Evolutionary conservation across 2,888 invertebrate genomes (phyloP).

Genomic region (Polylopha cassiicola): DNA sequence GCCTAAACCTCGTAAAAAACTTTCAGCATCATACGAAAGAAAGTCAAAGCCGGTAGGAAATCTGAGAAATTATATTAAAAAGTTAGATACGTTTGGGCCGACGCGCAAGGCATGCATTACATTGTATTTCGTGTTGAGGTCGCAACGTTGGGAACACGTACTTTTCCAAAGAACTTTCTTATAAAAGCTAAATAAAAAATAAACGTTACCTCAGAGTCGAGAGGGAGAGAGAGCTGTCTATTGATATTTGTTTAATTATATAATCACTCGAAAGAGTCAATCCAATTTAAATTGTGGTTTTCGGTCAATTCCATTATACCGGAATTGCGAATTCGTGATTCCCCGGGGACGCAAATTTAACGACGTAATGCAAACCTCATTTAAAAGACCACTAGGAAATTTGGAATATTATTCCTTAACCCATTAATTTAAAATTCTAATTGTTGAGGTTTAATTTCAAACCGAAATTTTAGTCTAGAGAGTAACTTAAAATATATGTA

Average conservation of each 20-base stretch:
- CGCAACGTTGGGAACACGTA: no score
- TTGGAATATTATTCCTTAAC: conserved; percentile 11
- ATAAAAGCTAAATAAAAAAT: no score
- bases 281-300: conserved; percentile 21
- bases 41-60: conserved; percentile 17
- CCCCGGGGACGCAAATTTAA: conserved; percentile 14
- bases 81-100: conserved; percentile 17
- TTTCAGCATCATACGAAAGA: conserved; percentile 18
- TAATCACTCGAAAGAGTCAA: conserved; percentile 22
- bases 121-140: neutral
- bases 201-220: no score
- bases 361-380: conserved; percentile 17
- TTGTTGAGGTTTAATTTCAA: no score
- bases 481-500: no score
- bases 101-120: conserved; percentile 6
- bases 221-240: no score
- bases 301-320: conserved; percentile 18
- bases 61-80: conserved; percentile 20
- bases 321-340: conserved; percentile 13
- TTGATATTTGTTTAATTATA: conserved; percentile 13
- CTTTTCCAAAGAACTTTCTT: no score
- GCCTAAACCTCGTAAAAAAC: conserved; percentile 16
- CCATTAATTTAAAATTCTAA: conserved; percentile 15
- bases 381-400: conserved; percentile 3
- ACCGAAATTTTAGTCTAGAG: no score